A percentile compares a stretch with the other conserved stretches of the same genome.
Evolutionary conservation across 2,888 invertebrate species (phyloP).

Genomic region (Anorthoa munda): DNA sequence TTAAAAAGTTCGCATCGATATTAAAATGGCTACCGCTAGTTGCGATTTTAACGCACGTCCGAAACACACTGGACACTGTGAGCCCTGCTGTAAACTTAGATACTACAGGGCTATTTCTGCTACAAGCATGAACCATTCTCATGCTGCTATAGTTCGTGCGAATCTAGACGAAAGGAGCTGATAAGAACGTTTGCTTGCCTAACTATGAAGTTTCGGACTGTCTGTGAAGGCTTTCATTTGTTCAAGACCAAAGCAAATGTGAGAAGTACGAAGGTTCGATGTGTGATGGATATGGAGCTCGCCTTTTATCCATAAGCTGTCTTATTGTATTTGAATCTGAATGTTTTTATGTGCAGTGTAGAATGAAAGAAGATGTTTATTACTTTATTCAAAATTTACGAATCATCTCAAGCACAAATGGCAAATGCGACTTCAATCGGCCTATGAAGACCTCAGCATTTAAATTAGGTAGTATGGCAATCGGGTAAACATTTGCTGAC

Average conservation of each 20-base stretch:
- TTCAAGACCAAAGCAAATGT: background rate
- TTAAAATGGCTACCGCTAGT: background rate
- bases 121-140: too few species aligned
- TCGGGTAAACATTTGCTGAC: slow-evolving; percentile 3
- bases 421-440: background rate
- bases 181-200: background rate
- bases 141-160: background rate
- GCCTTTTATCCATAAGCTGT: too few species aligned
- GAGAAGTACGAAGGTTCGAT: too few species aligned
- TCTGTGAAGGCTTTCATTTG: background rate
- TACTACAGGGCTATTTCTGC: too few species aligned
- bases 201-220: background rate
- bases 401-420: too few species aligned
- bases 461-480: background rate
- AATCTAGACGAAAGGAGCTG: background rate
- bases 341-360: too few species aligned
- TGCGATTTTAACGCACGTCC: background rate
- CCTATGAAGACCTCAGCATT: slow-evolving; percentile 2
- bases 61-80: too few species aligned
- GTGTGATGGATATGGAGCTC: too few species aligned
- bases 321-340: too few species aligned
- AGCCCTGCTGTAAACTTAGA: background rate
- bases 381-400: too few species aligned
- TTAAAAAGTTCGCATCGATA: background rate
- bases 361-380: too few species aligned